Evolutionary conservation across 2,888 invertebrate species (phyloP).

Genomic region (Leptopilina drosophilae): DNA sequence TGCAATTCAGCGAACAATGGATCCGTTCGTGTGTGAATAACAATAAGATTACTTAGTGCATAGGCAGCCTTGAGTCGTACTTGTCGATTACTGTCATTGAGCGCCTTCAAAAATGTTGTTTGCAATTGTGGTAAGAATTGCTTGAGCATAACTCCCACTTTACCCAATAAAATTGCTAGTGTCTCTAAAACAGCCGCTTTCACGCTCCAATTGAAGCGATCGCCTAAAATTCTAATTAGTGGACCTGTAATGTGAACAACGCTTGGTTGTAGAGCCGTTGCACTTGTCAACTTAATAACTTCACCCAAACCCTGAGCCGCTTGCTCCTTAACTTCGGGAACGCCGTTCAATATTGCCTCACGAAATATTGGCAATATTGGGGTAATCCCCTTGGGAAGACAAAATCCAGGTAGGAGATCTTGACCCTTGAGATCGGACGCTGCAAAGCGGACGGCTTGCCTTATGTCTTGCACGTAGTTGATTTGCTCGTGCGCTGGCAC

Average conservation of each 20-base stretch:
- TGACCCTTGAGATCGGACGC: conserved; percentile 89
- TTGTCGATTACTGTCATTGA: conserved; percentile 91
- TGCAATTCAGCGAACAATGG: conserved; percentile 96
- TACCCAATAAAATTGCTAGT: conserved; percentile 92
- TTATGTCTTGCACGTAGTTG: conserved; percentile 91
- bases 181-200: conserved; percentile 98
- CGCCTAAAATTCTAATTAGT: conserved; percentile 97
- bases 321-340: conserved; percentile 96
- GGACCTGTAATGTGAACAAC: conserved; percentile 99
- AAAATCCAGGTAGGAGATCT: conserved; percentile 93
- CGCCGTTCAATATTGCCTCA: conserved; percentile 96
- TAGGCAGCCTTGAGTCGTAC: conserved; percentile 93
- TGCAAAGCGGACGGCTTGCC: conserved; percentile 95
- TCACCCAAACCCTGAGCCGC: conserved; percentile 92
- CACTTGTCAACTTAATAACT: conserved; percentile 89
- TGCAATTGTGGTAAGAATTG: conserved; percentile 99
- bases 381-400: conserved; percentile 94
- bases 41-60: conserved; percentile 91
- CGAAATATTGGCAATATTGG: conserved; percentile 96
- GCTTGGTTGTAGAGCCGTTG: conserved; percentile 93
- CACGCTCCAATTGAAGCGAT: conserved; percentile 94
- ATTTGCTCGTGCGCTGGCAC: conserved; percentile 91
- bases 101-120: conserved; percentile 97
- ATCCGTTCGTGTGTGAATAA: conserved; percentile 95
- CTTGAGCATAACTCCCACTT: conserved; percentile 95